Base-by-base conservation (phyloP, 64 coral and sea anemone species). In the Orbicella faveolata region DNA sequence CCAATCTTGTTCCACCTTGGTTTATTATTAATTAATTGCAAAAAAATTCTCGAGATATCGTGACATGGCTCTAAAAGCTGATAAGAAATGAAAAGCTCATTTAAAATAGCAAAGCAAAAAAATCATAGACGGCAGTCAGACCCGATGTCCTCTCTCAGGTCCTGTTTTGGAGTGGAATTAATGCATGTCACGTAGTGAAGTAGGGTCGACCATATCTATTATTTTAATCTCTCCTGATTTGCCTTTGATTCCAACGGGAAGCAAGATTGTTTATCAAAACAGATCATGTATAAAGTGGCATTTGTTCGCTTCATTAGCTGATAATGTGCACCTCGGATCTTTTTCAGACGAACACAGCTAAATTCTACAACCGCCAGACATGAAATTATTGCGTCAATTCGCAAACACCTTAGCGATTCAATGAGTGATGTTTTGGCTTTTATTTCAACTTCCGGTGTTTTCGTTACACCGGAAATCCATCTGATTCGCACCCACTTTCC, bases 401-500 rank as follows among this genome's bases (percentile, higher is more conserved):
- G 9, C 23, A 59, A 33, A 73, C 9, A 72, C 6, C 65, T 33
- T 16, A 54, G 64, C 20, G 65, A 85, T 34, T 70, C 82, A 73
- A 41, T 30, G 52, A 68, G 18, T 51, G 82, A 18, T 21, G 11
- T 13, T 72, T 65, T 36, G 18, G 16, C 82, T 52, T 85, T 52
- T 85, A 39, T 73, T 52, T 30, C n/a, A 10, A 76, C 62, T 89
- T 94, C 92, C 87, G 87, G 70, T 89, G 83, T 52, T 77, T 52
- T 61, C n/a, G 33, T 73, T 66, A 89, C 79, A 88, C 87, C 87
- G 89, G 89, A 94, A 89, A 83, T 70, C 36, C 80, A 82, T 72
- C 37, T 25, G 63, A 89, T 65, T 84, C 87, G 87, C 80, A 89
- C 92, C 92, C 79, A 89, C 72, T 84, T 78, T 52, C 52, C 23